Evolutionary conservation across 2,113 vertebrate species (phyloP), one percentile per base, ranked within the genome.

Genomic region (Larimichthys crocea): DNA sequence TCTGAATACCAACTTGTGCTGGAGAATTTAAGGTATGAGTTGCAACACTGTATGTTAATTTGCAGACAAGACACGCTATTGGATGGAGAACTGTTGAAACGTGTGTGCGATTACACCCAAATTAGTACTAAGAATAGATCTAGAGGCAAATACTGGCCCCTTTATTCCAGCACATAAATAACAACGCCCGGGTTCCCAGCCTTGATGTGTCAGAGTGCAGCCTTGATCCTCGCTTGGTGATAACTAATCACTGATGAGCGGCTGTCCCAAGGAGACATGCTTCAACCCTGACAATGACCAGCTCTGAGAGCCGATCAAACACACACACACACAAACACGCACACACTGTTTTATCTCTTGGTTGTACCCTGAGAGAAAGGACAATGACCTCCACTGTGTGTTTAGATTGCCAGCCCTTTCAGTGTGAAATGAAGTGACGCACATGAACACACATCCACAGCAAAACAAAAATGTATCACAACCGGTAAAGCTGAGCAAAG

Each of bases 191-290:
- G 57, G 66, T 74, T 82, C 31, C 46, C 60, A 62, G 75, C 71
- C 79, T 85, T 42, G 55, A 68, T 64, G 75, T 82, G 74, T 70
- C 52, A 59, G 62, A 75, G 74, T 17, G 49, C 46, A 49, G 69
- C 74, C 79, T 79, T 75, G 78, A 81, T 80, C 65, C 82, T 75
- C 9, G 44, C 50, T 55, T 49, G 35, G 35, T 73, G 63, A 79
- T 66, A 79, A 79, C 46, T 62, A 76, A 77, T 79, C 67, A 69
- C 20, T 61, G 61, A 73, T 69, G 76, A 62, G 29, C 7, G n/a
- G 67, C 61, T 77, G 61, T 15, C 66, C 14, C 35, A 61, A 20
- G 9, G 60, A 70, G 73, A 61, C 80, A 63, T 26, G 17, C 64
- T 52, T 74, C 74, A 61, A 63, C 67, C 71, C 82, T 40, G 66